Evolutionary conservation across 2,113 vertebrate genomes (phyloP).

Genomic region (Saguinus midas): DNA sequence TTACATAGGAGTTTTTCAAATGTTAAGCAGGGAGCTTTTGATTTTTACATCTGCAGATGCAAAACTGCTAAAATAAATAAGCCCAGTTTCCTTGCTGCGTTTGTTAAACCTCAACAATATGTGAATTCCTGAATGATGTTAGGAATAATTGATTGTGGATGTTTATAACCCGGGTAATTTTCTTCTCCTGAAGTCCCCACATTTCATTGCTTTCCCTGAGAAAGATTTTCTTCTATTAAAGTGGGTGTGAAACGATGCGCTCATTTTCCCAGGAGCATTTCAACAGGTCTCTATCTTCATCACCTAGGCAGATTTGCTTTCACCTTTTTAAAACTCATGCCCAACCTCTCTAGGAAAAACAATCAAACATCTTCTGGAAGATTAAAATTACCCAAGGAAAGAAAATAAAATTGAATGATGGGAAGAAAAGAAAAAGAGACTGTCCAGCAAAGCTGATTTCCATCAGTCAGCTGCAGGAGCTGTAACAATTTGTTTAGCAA

Average conservation of each 20-base stretch:
- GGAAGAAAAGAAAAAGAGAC: background rate
- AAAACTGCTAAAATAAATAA: slow-evolving; percentile 28
- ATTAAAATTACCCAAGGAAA: slow-evolving; percentile 39
- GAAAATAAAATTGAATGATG: slow-evolving; percentile 32
- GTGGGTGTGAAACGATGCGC: background rate
- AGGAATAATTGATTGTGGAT: background rate
- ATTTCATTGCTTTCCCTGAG: background rate
- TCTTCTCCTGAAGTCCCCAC: background rate
- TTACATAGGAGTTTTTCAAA: slow-evolving; percentile 65
- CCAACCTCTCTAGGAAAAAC: slow-evolving; percentile 15
- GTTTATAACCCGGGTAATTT: background rate
- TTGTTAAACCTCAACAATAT: background rate
- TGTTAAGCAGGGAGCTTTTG: slow-evolving; percentile 43
- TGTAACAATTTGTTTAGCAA: slow-evolving; percentile 1
- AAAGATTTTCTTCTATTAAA: background rate
- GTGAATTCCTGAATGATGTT: background rate
- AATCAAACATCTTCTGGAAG: background rate
- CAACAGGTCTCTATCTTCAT: slow-evolving; percentile 56
- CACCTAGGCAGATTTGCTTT: background rate
- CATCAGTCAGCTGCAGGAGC: background rate
- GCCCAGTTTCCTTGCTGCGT: background rate
- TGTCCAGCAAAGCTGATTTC: background rate
- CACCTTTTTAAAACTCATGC: background rate
- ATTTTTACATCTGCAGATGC: slow-evolving; percentile 22
- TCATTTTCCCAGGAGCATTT: slow-evolving; percentile 5